Evolutionary conservation across 1,140 invertebrate species (phyloP).

Genomic region (Drosophila arawakana): DNA sequence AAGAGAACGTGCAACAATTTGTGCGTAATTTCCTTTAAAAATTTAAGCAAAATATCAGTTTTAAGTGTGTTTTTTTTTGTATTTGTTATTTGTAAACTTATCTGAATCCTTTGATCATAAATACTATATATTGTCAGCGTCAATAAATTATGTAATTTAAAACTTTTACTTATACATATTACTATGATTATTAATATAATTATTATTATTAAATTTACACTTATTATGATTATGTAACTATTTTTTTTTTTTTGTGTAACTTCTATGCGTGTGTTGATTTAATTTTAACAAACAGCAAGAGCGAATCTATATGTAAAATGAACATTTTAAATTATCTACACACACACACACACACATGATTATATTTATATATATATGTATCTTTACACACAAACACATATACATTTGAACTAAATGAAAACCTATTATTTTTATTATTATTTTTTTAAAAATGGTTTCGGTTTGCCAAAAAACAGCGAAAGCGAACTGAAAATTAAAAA

Average conservation of each 20-base stretch:
- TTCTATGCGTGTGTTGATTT: slow-evolving; percentile 46
- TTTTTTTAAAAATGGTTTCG: slow-evolving; percentile 45
- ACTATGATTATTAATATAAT: slow-evolving; percentile 29
- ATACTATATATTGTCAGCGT: slow-evolving; percentile 16
- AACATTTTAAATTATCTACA: slow-evolving; percentile 35
- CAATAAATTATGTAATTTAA: slow-evolving; percentile 42
- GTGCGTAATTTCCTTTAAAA: slow-evolving; percentile 72
- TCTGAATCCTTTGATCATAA: slow-evolving; percentile 12
- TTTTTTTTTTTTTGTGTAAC: slow-evolving; percentile 27
- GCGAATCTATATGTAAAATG: slow-evolving; percentile 38
- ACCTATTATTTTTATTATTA: slow-evolving; percentile 53
- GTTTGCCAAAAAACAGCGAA: slow-evolving; percentile 27
- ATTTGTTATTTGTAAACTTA: slow-evolving; percentile 31
- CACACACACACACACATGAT: not conserved
- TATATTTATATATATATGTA: slow-evolving; percentile 8
- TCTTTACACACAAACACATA: slow-evolving; percentile 9
- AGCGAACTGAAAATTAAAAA: slow-evolving; percentile 40
- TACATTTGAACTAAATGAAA: slow-evolving; percentile 21
- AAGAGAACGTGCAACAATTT: slow-evolving; percentile 19
- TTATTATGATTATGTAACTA: slow-evolving; percentile 44
- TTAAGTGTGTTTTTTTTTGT: slow-evolving; percentile 36
- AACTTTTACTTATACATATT: slow-evolving; percentile 33
- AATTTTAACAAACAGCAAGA: slow-evolving; percentile 44
- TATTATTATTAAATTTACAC: slow-evolving; percentile 37
- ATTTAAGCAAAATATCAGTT: slow-evolving; percentile 54